These are phyloP conservation scores for Chrysotoxum bicinctum DNA, from an alignment of 2,888 invertebrate species.

Conservation along the genomic window DNA sequence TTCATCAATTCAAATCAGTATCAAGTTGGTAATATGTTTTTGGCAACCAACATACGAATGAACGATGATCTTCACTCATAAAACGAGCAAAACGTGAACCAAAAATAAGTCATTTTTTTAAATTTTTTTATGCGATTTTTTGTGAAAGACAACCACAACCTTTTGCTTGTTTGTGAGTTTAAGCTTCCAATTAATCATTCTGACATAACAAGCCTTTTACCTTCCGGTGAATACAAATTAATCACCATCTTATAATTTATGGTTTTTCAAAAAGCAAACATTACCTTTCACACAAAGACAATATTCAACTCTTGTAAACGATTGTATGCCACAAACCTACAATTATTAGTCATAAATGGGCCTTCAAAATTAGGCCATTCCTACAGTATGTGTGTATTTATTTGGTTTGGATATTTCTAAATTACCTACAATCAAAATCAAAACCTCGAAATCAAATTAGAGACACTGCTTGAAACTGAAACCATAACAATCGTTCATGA, in stretches of 20 bases:
- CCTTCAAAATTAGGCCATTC: slow-evolving; percentile 22
- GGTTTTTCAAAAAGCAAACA: not conserved
- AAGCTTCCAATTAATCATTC: slow-evolving; percentile 41
- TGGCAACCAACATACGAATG: not conserved
- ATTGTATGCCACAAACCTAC: slow-evolving; percentile 30
- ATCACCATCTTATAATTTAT: slow-evolving; percentile 29
- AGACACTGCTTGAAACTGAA: not conserved
- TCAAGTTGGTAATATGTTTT: not conserved
- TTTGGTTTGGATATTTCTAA: not conserved
- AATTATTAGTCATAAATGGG: slow-evolving; percentile 44
- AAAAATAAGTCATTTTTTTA: not conserved
- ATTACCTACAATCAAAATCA: not conserved
- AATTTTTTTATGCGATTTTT: too few relatives aligned
- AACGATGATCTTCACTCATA: not conserved
- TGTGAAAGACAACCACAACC: not conserved
- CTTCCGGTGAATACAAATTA: slow-evolving; percentile 42
- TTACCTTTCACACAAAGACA: not conserved
- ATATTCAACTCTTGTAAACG: slow-evolving; percentile 22
- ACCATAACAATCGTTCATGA: not conserved
- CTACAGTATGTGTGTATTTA: not conserved
- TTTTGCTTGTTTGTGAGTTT: not conserved
- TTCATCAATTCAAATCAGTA: not conserved
- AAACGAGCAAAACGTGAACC: not conserved
- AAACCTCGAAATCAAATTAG: slow-evolving; percentile 8
- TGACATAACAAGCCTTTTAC: slow-evolving; percentile 47